Percentiles rank a stretch among this genome's conserved stretches.
Evolutionary conservation across 2,113 vertebrate genomes (phyloP).

Genomic region (Reinhardtius hippoglossoides): DNA sequence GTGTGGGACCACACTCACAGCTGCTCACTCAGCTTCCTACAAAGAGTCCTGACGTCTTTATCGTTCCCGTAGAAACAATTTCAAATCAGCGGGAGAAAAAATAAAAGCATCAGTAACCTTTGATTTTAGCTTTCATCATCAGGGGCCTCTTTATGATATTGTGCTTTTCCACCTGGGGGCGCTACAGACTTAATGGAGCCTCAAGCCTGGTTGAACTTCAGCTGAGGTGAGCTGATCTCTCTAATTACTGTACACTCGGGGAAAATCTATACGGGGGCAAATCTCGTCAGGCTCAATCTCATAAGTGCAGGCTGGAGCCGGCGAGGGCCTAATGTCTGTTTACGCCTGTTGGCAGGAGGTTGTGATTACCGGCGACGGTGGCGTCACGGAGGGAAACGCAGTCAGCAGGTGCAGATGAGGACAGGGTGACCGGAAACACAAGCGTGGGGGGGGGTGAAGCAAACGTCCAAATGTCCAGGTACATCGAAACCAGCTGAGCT

Average conservation of each 20-base stretch:
- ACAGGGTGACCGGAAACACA: slow-evolving; percentile 21
- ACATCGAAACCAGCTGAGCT: neutral
- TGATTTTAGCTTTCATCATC: neutral
- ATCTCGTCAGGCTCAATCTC: slow-evolving; percentile 61
- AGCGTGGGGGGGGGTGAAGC: neutral
- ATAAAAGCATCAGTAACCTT: neutral
- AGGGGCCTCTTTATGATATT: neutral
- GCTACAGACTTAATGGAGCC: slow-evolving; percentile 42
- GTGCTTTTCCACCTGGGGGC: slow-evolving; percentile 62
- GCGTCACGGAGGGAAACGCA: slow-evolving; percentile 47
- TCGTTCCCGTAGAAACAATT: too few species aligned
- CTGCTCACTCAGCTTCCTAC: neutral
- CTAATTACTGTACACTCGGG: slow-evolving; percentile 48
- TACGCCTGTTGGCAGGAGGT: slow-evolving; percentile 42
- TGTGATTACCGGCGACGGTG: slow-evolving; percentile 62
- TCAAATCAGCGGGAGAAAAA: too few species aligned
- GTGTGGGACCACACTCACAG: slow-evolving; percentile 9
- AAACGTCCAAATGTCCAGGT: slow-evolving; percentile 31
- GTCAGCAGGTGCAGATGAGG: slow-evolving; percentile 65
- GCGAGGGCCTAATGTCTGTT: slow-evolving; percentile 65
- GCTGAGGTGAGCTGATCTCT: slow-evolving; percentile 48
- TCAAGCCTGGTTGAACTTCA: neutral
- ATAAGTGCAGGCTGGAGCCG: slow-evolving; percentile 67
- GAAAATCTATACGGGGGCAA: slow-evolving; percentile 26
- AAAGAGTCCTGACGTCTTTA: neutral